Evolutionary conservation across 2,797 vertebrate species (phyloP), one percentile per base, ranked within the genome.

Genomic region (Gadopsis marmoratus): DNA sequence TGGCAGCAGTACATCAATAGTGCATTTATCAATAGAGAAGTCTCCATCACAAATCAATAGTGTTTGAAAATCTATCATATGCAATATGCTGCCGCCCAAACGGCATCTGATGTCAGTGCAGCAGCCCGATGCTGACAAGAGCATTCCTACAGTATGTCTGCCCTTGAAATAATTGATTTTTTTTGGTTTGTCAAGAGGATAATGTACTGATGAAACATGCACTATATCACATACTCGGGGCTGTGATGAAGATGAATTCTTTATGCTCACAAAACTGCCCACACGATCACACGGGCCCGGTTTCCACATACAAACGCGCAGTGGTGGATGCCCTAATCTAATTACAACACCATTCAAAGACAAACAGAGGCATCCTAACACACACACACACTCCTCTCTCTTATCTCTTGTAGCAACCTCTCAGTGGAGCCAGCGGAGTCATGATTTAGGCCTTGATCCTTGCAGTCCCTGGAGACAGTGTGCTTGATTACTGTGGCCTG

Each of bases 401-500:
- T 81, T 89, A 84, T 89, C 87, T 87, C 19, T 61, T 39, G 31
- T 4, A 73, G 76, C 89, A 85, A 78, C 79, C 67, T 66, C 56
- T 76, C 64, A 83, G 87, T n/a, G n/a, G n/a, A n/a, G n/a, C 74
- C 68, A 68, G 73, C 45, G 74, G 72, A 83, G 60, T 60, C 80
- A 71, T 76, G 81, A 88, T 88, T 91, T 68, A 75, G 74, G 71
- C 78, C 74, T 84, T 76, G 86, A 89, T 92, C 89, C 80, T 60
- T 23, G 16, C n/a, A 1, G 74, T 85, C 83, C 82, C 68, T 26
- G 76, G 82, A 88, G 88, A 81, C 68, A 14, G 50, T 60, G 66
- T 59, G 80, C 66, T 85, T 89, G 92, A 90, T 91, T 91, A 89
- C 89, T 82, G 67, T 54, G 76, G 79, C 74, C 85, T 74, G 82